Evolutionary conservation across 2,797 vertebrate genomes (phyloP).

Genomic region (Poecile montanus): DNA sequence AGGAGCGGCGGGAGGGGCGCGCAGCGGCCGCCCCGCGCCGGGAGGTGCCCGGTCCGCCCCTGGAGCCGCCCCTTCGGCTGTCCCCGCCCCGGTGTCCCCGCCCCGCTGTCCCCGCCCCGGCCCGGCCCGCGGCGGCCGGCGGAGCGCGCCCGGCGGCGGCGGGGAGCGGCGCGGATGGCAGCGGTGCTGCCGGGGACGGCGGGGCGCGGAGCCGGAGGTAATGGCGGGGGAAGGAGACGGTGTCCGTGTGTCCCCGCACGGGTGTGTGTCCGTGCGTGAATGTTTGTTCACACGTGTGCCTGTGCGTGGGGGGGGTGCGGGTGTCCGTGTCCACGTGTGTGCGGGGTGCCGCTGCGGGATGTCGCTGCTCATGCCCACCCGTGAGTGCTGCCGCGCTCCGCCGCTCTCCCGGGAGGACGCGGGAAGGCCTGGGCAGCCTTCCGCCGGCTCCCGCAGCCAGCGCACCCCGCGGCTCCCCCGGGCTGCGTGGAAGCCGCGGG

Average conservation of each 20-base stretch:
- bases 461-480: background rate
- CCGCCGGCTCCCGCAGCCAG: background rate
- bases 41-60: background rate
- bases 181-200: constrained; percentile 5
- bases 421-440: background rate
- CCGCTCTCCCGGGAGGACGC: background rate
- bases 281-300: background rate
- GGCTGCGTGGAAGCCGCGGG: background rate
- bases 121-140: background rate
- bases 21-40: background rate
- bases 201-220: constrained; percentile 42
- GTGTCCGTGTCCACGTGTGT: background rate
- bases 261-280: background rate
- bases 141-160: background rate
- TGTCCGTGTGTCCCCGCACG: background rate
- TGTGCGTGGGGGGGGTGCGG: background rate
- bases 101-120: background rate
- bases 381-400: background rate
- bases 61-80: background rate
- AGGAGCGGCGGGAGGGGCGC: background rate
- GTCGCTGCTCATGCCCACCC: background rate
- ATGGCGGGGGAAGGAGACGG: background rate
- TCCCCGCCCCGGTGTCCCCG: background rate
- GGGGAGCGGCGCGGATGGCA: constrained; percentile 32
- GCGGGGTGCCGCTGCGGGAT: background rate